A percentile compares a stretch with the other conserved stretches of the same genome.
Conservation (phyloP, 2,888 invertebrate species). For the Zelleria hepariella region DNA sequence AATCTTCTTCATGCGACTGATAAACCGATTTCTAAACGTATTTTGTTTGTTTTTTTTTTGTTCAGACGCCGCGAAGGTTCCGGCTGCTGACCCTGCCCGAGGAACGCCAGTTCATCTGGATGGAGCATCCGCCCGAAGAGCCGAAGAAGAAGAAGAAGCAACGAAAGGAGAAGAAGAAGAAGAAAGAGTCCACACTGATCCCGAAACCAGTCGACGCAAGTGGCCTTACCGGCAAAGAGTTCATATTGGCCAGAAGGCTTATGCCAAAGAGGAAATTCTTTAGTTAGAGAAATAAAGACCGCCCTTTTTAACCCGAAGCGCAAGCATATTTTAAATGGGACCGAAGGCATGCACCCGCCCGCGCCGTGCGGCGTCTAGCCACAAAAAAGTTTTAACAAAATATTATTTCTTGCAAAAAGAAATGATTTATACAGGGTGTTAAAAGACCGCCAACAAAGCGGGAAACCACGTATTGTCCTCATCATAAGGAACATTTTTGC, state of each 20-base stretch:
- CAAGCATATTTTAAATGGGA: too few species aligned
- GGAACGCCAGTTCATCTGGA: conserved; percentile 41
- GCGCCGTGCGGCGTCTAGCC: too few species aligned
- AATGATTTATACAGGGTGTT: too few species aligned
- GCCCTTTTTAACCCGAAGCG: too few species aligned
- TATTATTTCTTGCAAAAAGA: too few species aligned
- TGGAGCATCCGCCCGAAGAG: conserved; percentile 23
- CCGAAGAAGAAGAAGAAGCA: not conserved
- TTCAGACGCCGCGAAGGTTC: conserved; percentile 39
- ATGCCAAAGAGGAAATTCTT: conserved; percentile 41
- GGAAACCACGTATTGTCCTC: too few species aligned
- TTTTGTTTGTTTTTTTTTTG: not conserved
- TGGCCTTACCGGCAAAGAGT: conserved; percentile 29
- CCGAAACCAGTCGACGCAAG: conserved; percentile 25
- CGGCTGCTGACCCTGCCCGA: conserved; percentile 28
- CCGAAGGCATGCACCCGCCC: too few species aligned
- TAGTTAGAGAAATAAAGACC: not conserved
- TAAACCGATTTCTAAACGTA: too few species aligned
- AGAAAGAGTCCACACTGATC: conserved; percentile 20
- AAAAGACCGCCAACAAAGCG: too few species aligned
- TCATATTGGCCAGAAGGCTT: conserved; percentile 38
- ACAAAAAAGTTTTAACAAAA: too few species aligned
- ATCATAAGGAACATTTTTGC: too few species aligned
- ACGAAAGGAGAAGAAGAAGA: conserved; percentile 9
- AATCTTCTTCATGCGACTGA: too few species aligned